phyloP scores from a whole-genome alignment of 2,113 vertebrate genomes.

The Poecilia latipinna region DNA sequence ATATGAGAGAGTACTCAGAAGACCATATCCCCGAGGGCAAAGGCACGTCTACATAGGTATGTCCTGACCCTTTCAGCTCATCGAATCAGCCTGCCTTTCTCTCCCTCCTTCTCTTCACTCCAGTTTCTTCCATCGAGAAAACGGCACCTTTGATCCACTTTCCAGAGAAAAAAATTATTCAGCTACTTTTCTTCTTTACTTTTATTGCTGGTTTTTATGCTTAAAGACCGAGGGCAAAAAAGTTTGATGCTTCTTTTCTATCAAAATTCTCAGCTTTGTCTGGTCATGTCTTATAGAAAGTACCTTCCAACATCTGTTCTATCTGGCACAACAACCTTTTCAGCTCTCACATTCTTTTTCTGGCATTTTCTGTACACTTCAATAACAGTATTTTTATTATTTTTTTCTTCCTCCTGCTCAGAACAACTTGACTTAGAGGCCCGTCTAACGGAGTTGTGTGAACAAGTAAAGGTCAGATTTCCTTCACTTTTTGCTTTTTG shows the following conservation, averaged over 20 bases:
- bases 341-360: conserved; percentile 29
- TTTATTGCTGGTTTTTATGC: conserved; percentile 32
- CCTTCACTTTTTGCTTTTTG: not conserved
- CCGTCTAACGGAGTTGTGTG: conserved; percentile 91
- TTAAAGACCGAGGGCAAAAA: conserved; percentile 16
- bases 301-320: conserved; percentile 26
- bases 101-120: conserved; percentile 48
- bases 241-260: conserved; percentile 20
- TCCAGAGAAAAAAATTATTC: conserved; percentile 12
- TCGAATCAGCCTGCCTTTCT: conserved; percentile 53
- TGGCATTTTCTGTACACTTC: conserved; percentile 27
- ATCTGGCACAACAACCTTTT: conserved; percentile 28
- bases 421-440: conserved; percentile 94
- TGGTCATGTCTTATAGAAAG: conserved; percentile 17
- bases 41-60: conserved; percentile 95
- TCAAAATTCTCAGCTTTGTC: conserved; percentile 14
- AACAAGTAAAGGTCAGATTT: conserved; percentile 91
- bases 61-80: conserved; percentile 75
- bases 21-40: conserved; percentile 93
- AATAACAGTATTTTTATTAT: not conserved
- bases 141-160: conserved; percentile 23
- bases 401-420: conserved; percentile 73
- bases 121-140: conserved; percentile 53
- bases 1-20: conserved; percentile 99
- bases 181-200: conserved; percentile 38